Evolutionary conservation across 2,888 invertebrate genomes (phyloP), one percentile per base, ranked within the genome.

Genomic region (Tetropium fuscum): DNA sequence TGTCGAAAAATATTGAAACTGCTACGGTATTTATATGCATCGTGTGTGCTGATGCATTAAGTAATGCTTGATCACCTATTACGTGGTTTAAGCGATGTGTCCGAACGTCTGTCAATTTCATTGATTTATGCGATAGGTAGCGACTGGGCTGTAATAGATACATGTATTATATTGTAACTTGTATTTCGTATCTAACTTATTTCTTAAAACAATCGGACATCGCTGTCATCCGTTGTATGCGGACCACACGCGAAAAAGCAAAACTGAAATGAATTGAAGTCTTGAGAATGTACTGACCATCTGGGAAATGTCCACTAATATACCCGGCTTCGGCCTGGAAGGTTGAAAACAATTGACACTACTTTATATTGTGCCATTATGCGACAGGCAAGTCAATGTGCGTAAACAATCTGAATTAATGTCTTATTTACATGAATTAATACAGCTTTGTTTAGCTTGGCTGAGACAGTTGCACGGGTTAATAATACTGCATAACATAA

Each of bases 381-480:
- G 36, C 53, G 53, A 47, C 40, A 20, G 15, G 44, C 15, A 15
- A 44, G 44, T 13, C 44, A 44, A 38, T 36, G 48, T 48, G 43
- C 53, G 41, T 47, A 53, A 53, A 58, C 58, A 53, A 47, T 32
- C 59, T 43, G 64, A 63, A 63, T 68, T 63, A 65, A 68, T 68
- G 68, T 66, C 65, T 65, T 65, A 68, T 68, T 68, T 68, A 65
- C 63, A 67, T 67, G 57, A 59, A 63, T 63, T 67, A 67, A 65
- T 63, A 51, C n/a, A 18, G 36, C 36, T 32, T 30, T 32, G 40
- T 41, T 53, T n/a, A n/a, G n/a, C n/a, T n/a, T n/a, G n/a, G n/a
- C n/a, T 10, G 41, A 27, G 25, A 41, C 43, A 40, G n/a, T 27
- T 30, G 53, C n/a, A n/a, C 13, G 32, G 41, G 41, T 40, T 41